Conservation (phyloP, 2,113 vertebrate genomes). For the Python bivittatus region DNA sequence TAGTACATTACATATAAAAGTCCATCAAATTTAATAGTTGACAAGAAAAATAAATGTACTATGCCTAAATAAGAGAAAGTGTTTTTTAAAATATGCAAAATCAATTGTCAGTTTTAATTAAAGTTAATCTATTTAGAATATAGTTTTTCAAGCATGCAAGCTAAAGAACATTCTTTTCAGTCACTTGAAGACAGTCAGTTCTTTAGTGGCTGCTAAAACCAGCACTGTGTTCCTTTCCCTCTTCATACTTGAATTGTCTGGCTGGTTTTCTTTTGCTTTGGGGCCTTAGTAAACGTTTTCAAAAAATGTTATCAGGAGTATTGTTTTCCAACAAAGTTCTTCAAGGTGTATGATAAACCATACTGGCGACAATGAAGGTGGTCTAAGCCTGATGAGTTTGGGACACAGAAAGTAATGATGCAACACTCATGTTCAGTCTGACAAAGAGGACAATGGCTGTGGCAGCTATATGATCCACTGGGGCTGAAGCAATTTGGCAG, state of each 20-base stretch:
- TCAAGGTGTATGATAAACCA: background rate
- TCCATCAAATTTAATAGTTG: background rate
- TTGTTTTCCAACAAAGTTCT: background rate
- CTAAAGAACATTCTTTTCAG: background rate
- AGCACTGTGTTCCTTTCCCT: background rate
- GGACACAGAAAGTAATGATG: background rate
- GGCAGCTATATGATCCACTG: background rate
- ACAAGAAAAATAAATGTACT: background rate
- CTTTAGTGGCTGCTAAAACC: background rate
- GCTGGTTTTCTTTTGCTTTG: background rate
- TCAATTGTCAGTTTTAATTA: conserved; percentile 17
- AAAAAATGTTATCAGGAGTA: background rate
- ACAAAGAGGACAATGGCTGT: background rate
- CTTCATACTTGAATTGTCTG: background rate
- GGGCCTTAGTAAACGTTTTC: background rate
- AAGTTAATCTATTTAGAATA: background rate
- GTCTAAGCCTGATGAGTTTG: background rate
- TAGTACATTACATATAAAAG: background rate
- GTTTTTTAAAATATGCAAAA: background rate
- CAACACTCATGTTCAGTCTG: background rate
- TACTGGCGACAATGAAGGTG: background rate
- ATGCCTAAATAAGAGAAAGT: background rate
- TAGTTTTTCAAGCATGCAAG: background rate
- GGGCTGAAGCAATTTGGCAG: background rate
- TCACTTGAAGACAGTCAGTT: conserved; percentile 21